Evolutionary conservation across 2,888 invertebrate species (phyloP).

Genomic region (Thecophora atra): DNA sequence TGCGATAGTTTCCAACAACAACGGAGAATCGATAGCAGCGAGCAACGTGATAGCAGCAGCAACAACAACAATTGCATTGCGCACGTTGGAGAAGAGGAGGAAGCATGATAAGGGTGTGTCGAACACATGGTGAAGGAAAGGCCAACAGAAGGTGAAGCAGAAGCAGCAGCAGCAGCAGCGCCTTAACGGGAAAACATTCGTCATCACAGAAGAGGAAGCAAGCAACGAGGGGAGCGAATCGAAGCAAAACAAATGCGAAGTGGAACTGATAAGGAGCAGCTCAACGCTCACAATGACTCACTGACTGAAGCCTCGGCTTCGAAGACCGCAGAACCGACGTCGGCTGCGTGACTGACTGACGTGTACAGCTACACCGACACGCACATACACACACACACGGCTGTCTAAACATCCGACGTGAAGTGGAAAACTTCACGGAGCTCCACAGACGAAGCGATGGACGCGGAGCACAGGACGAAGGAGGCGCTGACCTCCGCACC

Average conservation of each 20-base stretch:
- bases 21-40: not conserved
- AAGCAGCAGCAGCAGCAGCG: not conserved
- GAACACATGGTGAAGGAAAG: not conserved
- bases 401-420: no score
- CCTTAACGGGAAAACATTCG: conserved; percentile 8
- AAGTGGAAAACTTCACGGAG: no score
- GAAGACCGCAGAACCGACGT: no score
- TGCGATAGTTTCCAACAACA: not conserved
- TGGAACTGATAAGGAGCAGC: no score
- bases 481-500: no score
- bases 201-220: conserved; percentile 23
- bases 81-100: not conserved
- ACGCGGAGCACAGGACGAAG: no score
- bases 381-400: no score
- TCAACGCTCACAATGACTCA: no score
- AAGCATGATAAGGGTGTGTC: conserved; percentile 9
- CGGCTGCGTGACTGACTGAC: no score
- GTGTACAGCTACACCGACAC: no score
- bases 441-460: no score
- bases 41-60: not conserved
- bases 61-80: conserved; percentile 8
- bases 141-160: not conserved
- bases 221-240: not conserved
- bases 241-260: conserved; percentile 17
- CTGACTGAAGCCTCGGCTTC: no score